Conservation (phyloP, 2,888 invertebrate species). For the Drosophila mimetica region DNA sequence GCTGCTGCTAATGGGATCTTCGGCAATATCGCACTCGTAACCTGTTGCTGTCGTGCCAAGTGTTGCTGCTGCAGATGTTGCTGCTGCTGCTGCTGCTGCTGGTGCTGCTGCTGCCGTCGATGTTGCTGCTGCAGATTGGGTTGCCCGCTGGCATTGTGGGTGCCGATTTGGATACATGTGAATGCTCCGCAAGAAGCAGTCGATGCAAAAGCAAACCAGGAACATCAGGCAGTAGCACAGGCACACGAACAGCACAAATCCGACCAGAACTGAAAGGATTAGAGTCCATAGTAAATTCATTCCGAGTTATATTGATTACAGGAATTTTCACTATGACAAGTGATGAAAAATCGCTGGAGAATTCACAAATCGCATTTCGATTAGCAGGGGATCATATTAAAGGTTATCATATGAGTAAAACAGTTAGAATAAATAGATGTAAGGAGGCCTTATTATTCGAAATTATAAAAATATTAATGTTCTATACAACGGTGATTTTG, state of each 20-base stretch:
- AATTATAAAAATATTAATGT: background rate
- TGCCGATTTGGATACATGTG: slow-evolving; percentile 34
- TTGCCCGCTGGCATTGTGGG: slow-evolving; percentile 30
- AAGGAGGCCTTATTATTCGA: background rate
- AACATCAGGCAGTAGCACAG: slow-evolving; percentile 5
- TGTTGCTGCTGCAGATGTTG: slow-evolving; percentile 35
- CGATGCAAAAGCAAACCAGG: slow-evolving; percentile 14
- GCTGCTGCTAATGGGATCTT: slow-evolving; percentile 38
- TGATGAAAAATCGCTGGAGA: background rate
- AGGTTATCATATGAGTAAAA: no score
- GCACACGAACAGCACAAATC: slow-evolving; percentile 3
- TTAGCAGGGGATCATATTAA: no score
- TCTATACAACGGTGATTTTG: background rate
- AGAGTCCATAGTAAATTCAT: slow-evolving; percentile 6
- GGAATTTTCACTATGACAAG: slow-evolving; percentile 12
- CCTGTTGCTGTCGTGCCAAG: slow-evolving; percentile 56
- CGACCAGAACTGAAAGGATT: slow-evolving; percentile 25
- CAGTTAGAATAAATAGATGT: background rate
- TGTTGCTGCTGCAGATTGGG: slow-evolving; percentile 13
- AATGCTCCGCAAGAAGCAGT: slow-evolving; percentile 11
- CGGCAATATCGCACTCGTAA: slow-evolving; percentile 58
- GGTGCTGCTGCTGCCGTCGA: slow-evolving; percentile 25
- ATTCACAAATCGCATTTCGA: background rate
- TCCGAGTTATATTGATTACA: background rate
- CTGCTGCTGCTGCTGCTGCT: slow-evolving; percentile 35